Conservation (phyloP, 2,888 invertebrate species). For the Hololepta plana region DNA sequence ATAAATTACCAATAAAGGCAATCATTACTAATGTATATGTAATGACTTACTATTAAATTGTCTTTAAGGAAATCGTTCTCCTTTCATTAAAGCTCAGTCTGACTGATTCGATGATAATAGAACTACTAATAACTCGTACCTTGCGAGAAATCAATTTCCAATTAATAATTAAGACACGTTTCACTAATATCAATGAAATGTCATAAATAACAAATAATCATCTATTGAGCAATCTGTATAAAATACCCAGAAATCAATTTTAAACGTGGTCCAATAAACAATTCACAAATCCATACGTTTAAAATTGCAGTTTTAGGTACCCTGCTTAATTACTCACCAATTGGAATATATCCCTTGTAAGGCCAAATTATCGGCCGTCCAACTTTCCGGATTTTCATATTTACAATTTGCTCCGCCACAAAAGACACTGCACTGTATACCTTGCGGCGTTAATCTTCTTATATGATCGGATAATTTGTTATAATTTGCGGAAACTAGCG, state of each 20-base stretch:
- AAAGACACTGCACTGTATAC: slow-evolving; percentile 62
- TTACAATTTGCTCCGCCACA: slow-evolving; percentile 71
- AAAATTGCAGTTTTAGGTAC: slow-evolving; percentile 4
- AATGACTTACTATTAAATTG: too few species aligned
- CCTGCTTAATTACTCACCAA: slow-evolving; percentile 39
- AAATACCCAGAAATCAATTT: background rate
- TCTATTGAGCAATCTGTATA: too few species aligned
- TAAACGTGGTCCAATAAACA: background rate
- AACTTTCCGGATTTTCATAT: slow-evolving; percentile 52
- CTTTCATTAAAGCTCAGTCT: too few species aligned
- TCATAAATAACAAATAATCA: too few species aligned
- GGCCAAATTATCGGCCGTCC: slow-evolving; percentile 42
- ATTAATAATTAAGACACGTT: too few species aligned
- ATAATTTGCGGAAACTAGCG: slow-evolving; percentile 27
- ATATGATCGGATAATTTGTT: slow-evolving; percentile 35
- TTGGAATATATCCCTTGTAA: slow-evolving; percentile 68
- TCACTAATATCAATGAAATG: too few species aligned
- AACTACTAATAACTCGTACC: too few species aligned
- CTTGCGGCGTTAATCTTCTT: slow-evolving; percentile 45
- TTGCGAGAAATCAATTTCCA: too few species aligned
- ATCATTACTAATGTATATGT: too few species aligned
- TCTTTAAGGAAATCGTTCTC: too few species aligned
- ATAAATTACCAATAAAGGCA: too few species aligned
- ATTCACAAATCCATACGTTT: background rate
- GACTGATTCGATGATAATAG: too few species aligned